Evolutionary conservation across 2,797 vertebrate genomes (phyloP).

Genomic region (Sebastes nivosus): DNA sequence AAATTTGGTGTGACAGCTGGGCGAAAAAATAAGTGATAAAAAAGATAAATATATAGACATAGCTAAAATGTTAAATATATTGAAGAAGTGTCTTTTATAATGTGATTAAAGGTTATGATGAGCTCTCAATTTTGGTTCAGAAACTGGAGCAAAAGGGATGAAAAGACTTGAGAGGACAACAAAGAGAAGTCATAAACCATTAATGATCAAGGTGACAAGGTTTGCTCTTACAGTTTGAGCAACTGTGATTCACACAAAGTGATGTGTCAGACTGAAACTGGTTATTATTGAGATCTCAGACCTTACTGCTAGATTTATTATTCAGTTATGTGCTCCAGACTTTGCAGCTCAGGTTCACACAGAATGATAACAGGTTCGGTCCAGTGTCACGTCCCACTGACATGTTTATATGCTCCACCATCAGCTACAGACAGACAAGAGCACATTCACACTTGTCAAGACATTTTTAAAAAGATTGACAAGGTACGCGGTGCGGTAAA

Average conservation of each 20-base stretch:
- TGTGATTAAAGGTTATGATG: neutral
- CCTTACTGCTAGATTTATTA: neutral
- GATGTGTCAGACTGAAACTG: neutral
- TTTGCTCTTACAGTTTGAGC: neutral
- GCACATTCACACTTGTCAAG: neutral
- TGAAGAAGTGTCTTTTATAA: neutral
- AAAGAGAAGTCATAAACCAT: neutral
- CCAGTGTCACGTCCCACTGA: neutral
- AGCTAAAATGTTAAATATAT: neutral
- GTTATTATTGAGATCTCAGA: neutral
- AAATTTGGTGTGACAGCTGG: conserved; percentile 22
- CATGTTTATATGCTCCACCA: neutral
- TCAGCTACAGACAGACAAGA: neutral
- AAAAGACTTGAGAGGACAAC: neutral
- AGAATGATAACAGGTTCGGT: neutral
- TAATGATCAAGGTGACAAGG: neutral
- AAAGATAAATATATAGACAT: neutral
- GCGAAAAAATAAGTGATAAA: neutral
- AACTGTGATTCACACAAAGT: neutral
- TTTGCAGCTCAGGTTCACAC: neutral
- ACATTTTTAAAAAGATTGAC: neutral
- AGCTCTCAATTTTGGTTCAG: neutral
- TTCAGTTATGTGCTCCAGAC: neutral
- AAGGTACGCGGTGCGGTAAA: neutral
- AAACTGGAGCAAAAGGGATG: neutral